phyloP scores from a whole-genome alignment of 2,113 vertebrate species.

The Nicator chloris region DNA sequence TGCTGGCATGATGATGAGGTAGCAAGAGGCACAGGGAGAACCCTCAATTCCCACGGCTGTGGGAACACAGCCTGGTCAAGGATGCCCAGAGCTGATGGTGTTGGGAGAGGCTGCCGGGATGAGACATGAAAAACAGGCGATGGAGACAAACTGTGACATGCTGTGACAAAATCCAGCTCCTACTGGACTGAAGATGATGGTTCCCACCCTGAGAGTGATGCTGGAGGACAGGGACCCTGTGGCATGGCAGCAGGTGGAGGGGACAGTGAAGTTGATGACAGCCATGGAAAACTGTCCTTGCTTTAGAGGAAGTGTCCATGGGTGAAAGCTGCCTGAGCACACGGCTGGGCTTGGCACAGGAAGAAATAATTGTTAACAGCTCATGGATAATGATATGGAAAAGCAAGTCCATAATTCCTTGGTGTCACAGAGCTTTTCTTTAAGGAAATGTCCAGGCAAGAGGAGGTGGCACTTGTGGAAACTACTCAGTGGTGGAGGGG shows the following conservation, averaged over 20 bases:
- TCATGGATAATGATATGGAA: not conserved
- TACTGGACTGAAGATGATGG: no score
- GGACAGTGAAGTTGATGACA: not conserved
- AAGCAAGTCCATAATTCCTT: not conserved
- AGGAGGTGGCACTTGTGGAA: not conserved
- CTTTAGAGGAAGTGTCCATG: not conserved
- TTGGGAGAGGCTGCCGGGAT: not conserved
- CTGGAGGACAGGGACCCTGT: not conserved
- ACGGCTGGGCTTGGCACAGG: not conserved
- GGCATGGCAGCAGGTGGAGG: not conserved
- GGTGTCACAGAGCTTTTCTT: not conserved
- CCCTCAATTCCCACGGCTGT: not conserved
- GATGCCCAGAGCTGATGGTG: not conserved
- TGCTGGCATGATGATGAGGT: not conserved
- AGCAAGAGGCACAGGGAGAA: not conserved
- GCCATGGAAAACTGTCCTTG: not conserved
- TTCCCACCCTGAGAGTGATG: not conserved
- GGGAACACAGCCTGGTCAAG: not conserved
- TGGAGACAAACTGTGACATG: not conserved
- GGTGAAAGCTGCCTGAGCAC: not conserved
- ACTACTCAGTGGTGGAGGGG: rapidly evolving
- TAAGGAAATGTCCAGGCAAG: not conserved
- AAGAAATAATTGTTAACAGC: not conserved
- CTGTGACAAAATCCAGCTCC: not conserved
- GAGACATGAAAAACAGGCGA: not conserved